Base-by-base conservation (phyloP, 2,797 vertebrate species). In the Pelochelys cantorii region DNA sequence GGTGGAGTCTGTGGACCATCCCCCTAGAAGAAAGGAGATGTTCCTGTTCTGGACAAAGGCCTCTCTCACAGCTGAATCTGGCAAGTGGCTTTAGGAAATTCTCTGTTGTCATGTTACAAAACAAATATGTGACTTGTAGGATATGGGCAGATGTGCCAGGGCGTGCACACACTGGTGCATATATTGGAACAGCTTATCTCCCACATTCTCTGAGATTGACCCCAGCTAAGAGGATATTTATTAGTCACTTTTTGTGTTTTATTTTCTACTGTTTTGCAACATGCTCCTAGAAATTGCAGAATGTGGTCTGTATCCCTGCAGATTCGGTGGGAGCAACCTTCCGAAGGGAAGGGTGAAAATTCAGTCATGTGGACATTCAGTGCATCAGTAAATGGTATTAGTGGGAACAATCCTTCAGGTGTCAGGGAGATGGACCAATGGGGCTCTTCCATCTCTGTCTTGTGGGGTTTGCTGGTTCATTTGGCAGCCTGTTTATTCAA, bases 111-210 rank as follows among this genome's bases (percentile, higher is more conserved):
- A 42, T 3, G 42, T 48, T 93, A 27, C 27, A 59, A 77, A 56
- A 10, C 37, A 85, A 18, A n/a, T 78, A 0, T 0, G 0, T 71
- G 87, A 84, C 42, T 22, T 22, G 37, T 22, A 79, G 31, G 12
- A 3, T 29, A 11, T 10, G 3, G 8, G 23, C 54, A 15, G 29
- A 18, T 74, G 31, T 52, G 12, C 3, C 0, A 0, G 0, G 0
- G 0, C 11, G 13, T 29, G 11, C 31, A 18, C 1, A 2, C 2
- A 7, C 5, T 1, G 0, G 1, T 27, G 10, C 5, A 23, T 80
- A 27, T 82, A 65, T 22, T 0, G 0, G 52, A n/a, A 31, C 27
- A 23, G 29, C 25, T 31, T 68, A 53, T 8, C 20, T 37, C 34
- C 79, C 7, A 1, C 0, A 6, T 81, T 15, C 52, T 57, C 85